A percentile compares a stretch with the other conserved stretches of the same genome.
Evolutionary conservation across 1,140 invertebrate species (phyloP).

Genomic region (Aphaenogaster rudis): DNA sequence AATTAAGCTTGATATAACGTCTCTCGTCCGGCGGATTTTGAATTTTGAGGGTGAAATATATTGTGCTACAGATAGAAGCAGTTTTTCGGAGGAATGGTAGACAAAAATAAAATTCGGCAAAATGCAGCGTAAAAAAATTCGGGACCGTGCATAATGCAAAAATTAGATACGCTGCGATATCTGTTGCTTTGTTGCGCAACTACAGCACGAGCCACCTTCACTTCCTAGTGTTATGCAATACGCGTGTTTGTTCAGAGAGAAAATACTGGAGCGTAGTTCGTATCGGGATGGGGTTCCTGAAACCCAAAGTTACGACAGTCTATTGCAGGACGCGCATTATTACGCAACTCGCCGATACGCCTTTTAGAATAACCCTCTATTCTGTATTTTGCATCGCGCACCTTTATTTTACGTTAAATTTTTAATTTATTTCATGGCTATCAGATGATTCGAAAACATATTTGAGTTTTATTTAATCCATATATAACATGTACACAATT

Average conservation of each 20-base stretch:
- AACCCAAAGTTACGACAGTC: conserved; percentile 26
- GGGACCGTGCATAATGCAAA: conserved; percentile 9
- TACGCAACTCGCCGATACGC: neutral
- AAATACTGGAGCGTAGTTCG: conserved; percentile 35
- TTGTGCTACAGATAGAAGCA: neutral
- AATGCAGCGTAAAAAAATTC: neutral
- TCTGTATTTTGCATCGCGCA: neutral
- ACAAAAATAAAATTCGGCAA: neutral
- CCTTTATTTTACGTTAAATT: neutral
- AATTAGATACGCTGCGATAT: conserved; percentile 28
- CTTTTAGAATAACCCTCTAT: neutral
- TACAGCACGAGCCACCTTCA: conserved; percentile 47
- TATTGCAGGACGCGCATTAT: neutral
- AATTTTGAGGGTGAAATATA: neutral
- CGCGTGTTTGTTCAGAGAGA: conserved; percentile 55
- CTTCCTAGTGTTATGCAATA: conserved; percentile 57
- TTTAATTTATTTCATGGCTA: neutral
- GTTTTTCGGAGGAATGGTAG: neutral
- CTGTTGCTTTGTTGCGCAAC: conserved; percentile 45
- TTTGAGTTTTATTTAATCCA: neutral
- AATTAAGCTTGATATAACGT: neutral
- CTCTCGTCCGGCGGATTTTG: neutral
- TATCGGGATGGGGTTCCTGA: conserved; percentile 41
- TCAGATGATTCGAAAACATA: neutral
- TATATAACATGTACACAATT: neutral